Evolutionary conservation across 2,888 invertebrate species (phyloP).

Genomic region (Elysia crispata): DNA sequence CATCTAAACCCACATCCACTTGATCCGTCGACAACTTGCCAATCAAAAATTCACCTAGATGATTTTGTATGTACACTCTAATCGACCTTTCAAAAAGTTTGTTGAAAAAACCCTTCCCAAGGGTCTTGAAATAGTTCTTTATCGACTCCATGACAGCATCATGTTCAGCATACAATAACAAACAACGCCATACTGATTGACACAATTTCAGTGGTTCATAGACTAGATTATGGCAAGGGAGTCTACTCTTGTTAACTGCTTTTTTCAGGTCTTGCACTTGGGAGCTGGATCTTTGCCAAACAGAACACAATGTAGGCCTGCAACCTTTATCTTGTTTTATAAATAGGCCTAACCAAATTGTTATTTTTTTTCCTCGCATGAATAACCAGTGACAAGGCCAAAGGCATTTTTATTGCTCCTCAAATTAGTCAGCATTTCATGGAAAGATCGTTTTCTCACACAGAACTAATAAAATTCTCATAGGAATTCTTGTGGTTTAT

Average conservation of each 20-base stretch:
- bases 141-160: conserved; percentile 33
- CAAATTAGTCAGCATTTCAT: no score
- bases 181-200: conserved; percentile 38
- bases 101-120: conserved; percentile 45
- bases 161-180: conserved; percentile 23
- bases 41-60: conserved; percentile 46
- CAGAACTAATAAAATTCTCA: no score
- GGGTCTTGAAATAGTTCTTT: conserved; percentile 35
- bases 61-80: conserved; percentile 47
- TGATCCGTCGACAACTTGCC: conserved; percentile 47
- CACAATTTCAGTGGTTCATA: background rate
- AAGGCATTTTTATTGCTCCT: no score
- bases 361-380: no score
- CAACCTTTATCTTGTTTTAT: no score
- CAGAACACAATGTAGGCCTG: no score
- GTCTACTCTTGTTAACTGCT: background rate
- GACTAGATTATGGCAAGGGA: conserved; percentile 25
- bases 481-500: no score
- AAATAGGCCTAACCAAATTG: no score
- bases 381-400: no score
- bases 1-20: conserved; percentile 48
- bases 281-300: no score
- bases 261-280: no score
- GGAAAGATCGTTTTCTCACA: no score
- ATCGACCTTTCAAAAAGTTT: conserved; percentile 46